Evolutionary conservation across 1,140 invertebrate species (phyloP).

Genomic region (Stenopsyche tienmushanensis): DNA sequence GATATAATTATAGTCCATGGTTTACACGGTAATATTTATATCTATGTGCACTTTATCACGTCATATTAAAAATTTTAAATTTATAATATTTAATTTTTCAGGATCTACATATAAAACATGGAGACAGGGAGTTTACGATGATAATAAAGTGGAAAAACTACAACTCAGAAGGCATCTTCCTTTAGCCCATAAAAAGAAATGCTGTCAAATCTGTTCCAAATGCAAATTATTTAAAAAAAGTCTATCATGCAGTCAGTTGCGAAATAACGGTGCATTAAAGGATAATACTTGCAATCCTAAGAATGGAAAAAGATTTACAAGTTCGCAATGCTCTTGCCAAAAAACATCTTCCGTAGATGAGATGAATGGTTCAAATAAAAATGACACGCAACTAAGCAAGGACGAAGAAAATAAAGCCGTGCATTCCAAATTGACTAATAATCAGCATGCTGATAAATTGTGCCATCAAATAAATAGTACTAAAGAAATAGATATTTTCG

Average conservation of each 20-base stretch:
- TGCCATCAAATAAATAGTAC: too few species aligned
- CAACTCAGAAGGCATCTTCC: slow-evolving; percentile 41
- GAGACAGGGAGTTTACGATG: slow-evolving; percentile 53
- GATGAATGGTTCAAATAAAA: too few species aligned
- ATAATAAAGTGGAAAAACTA: slow-evolving; percentile 43
- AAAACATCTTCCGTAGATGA: too few species aligned
- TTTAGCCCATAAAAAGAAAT: not conserved
- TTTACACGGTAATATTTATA: slow-evolving; percentile 46
- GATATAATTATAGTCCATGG: slow-evolving; percentile 54
- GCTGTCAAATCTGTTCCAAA: not conserved
- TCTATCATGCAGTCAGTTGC: not conserved
- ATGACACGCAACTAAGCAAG: too few species aligned
- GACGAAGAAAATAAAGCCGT: too few species aligned
- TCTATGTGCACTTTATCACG: not conserved
- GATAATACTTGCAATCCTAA: not conserved
- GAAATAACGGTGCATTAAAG: not conserved
- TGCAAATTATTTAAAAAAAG: slow-evolving; percentile 5
- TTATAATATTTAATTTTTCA: slow-evolving; percentile 41
- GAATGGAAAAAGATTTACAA: too few species aligned
- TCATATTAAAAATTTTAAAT: slow-evolving; percentile 1
- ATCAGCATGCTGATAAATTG: too few species aligned
- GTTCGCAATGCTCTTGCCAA: too few species aligned
- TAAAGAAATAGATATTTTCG: too few species aligned
- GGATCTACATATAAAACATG: slow-evolving; percentile 54
- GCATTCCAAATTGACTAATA: too few species aligned